Base-by-base conservation (phyloP, 2,797 vertebrate genomes). In the Xenops minutus region DNA sequence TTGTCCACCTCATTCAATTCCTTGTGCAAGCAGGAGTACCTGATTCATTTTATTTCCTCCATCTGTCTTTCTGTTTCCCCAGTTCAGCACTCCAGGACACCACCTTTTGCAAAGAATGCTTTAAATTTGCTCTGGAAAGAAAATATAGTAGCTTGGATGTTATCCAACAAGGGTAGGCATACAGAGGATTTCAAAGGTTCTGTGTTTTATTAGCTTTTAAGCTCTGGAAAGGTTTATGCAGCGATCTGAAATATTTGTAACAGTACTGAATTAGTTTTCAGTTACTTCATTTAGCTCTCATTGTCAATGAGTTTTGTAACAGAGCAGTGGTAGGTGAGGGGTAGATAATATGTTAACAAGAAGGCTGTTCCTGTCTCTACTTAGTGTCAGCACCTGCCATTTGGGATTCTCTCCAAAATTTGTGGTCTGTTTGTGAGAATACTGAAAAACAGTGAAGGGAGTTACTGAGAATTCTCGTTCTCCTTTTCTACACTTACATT, bases 351-450 rank as follows among this genome's bases (percentile, higher is more conserved):
- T 36, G 74, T 76, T 96, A 96, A 96, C 94, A 96, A 96, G 95
- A 96, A 97, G 91, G 89, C 95, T 96, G 95, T 77, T 95, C 83
- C 91, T 96, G 71, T 92, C 77, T 92, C 91, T 96, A 71, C 92
- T 96, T 96, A 90, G 73, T 90, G 91, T 95, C 92, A 95, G 95
- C 96, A 96, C 95, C 96, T 97, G 96, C 91, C 88, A 92, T 94
- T 92, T 96, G 96, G 96, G 96, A 97, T 88, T 90, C 62, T 88
- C 67, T 97, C 96, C 96, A 97, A 94, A 91, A 93, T 74, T 62
- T 79, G 73, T 59, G 91, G 64, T 93, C 89, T 87, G 76, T 94
- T 96, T 92, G 85, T 84, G 71, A 94, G 51, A 94, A 88, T 71
- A 88, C 44, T 79, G 88, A 93, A 91, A 92, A 96, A 85, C 14